Percentiles rank a stretch among this genome's conserved stretches.
These are phyloP conservation scores for Chloroclysta siterata DNA, from an alignment of 2,888 invertebrate species.

Conservation along the genomic window DNA sequence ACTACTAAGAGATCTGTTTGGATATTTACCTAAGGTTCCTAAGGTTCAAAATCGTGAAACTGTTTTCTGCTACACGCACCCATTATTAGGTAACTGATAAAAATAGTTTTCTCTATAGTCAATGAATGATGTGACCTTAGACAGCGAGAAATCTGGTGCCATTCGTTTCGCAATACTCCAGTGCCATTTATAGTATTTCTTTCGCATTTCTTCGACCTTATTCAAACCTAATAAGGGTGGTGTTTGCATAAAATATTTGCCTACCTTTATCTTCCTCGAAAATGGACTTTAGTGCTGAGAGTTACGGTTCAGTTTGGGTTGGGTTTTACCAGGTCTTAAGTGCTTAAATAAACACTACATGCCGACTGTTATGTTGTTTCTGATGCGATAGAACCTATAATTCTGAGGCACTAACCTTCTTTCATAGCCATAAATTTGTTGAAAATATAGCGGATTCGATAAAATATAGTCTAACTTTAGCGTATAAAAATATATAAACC, in stretches of 20 bases:
- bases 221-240: background rate
- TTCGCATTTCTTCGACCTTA: slow-evolving; percentile 5
- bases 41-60: no score
- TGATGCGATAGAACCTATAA: slow-evolving; percentile 10
- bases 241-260: background rate
- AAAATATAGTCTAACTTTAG: background rate
- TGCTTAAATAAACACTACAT: slow-evolving; percentile 25
- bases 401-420: slow-evolving; percentile 13
- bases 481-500: background rate
- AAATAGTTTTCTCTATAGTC: slow-evolving; percentile 10
- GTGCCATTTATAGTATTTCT: background rate
- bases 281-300: background rate
- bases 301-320: background rate
- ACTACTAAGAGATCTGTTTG: no score
- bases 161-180: slow-evolving; percentile 5
- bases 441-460: background rate
- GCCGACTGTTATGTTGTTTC: slow-evolving; percentile 15
- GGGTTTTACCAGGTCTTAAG: slow-evolving; percentile 5
- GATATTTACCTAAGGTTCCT: no score
- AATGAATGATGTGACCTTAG: slow-evolving; percentile 16
- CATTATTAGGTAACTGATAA: background rate
- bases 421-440: slow-evolving; percentile 15
- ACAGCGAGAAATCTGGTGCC: slow-evolving; percentile 18
- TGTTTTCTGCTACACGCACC: no score
- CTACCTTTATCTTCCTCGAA: background rate